Base-by-base conservation (phyloP, 2,888 invertebrate species). In the Volucella bombylans region DNA sequence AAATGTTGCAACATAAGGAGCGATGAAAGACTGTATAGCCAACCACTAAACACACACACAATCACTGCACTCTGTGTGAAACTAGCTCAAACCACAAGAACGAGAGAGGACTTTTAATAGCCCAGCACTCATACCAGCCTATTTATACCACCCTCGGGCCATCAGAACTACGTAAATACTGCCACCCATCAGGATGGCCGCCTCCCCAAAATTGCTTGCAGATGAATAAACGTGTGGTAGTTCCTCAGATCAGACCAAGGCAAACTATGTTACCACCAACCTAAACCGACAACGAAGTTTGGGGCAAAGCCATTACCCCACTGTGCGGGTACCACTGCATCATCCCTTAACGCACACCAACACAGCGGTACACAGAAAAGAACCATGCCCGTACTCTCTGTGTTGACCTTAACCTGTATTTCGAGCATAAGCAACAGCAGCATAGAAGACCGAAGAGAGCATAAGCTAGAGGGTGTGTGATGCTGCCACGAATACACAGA, bases 381-480 rank as follows among this genome's bases (percentile, higher is more conserved):
- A 55, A 65, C 8, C 52, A 59, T 65, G 45, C 52, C 65, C 69
- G 69, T 68, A 31, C 31, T 31, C 31, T 31, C 79, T 65, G 65
- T 59, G 59, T 47, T 83, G 79, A 83, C 83, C 83, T 83, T 83
- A 76, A 83, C 79, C 79, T 80, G 80, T 76, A 83, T 83, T 80
- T 43, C 4, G 31, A 31, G 31, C 31, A 6, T 0, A 31, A 31
- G 31, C 31, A 31, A 31, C 31, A 31, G 6, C 31, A 31, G 4
- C 4, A 31, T 1, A 31, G 31, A 31, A 31, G 15, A 59, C 6
- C 45, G 15, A 11, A 23, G 23, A 47, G 12, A 64, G 11, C 43
- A 18, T 15, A 47, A 55, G 41, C 52, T 14, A 65, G 14, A 39
- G 49, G 61, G n/a, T 65, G 81, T 77, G 67, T 74, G 64, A 74